phyloP scores from a whole-genome alignment of 2,113 vertebrate species.

The Sturnira hondurensis region DNA sequence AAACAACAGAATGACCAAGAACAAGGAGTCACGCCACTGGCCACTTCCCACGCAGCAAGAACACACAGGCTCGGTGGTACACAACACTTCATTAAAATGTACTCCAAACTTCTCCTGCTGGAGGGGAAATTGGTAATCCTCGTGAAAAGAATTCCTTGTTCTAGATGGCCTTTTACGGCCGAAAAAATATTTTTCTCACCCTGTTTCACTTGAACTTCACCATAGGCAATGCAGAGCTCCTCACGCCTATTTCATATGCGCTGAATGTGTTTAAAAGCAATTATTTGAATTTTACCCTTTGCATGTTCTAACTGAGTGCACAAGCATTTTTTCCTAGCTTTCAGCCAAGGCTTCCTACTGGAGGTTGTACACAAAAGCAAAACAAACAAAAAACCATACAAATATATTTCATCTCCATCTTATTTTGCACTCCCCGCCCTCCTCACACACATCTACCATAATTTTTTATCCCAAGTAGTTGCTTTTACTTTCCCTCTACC shows the following conservation, averaged over 20 bases:
- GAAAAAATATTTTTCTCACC: neutral
- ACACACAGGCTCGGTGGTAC: rapidly evolving
- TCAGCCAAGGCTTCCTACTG: neutral
- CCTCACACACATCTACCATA: neutral
- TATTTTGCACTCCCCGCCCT: neutral
- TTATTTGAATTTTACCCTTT: slow-evolving; percentile 32
- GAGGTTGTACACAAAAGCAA: neutral
- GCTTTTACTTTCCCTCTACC: neutral
- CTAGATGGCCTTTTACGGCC: neutral
- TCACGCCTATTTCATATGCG: neutral
- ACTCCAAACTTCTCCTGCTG: neutral
- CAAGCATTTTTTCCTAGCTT: neutral
- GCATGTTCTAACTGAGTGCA: slow-evolving; percentile 11
- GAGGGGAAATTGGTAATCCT: neutral
- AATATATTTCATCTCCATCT: neutral
- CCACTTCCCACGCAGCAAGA: neutral
- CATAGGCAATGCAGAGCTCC: neutral
- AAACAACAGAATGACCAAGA: neutral
- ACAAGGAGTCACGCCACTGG: rapidly evolving
- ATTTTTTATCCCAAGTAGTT: neutral
- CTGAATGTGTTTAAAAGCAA: slow-evolving; percentile 4
- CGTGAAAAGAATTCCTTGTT: neutral
- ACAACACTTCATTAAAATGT: neutral
- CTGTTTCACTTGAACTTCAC: neutral
- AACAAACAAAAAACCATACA: neutral